A percentile compares a stretch with the other conserved stretches of the same genome.
These are phyloP conservation scores for Tamias sibiricus DNA, from an alignment of 2,113 vertebrate species.

Conservation along the genomic window DNA sequence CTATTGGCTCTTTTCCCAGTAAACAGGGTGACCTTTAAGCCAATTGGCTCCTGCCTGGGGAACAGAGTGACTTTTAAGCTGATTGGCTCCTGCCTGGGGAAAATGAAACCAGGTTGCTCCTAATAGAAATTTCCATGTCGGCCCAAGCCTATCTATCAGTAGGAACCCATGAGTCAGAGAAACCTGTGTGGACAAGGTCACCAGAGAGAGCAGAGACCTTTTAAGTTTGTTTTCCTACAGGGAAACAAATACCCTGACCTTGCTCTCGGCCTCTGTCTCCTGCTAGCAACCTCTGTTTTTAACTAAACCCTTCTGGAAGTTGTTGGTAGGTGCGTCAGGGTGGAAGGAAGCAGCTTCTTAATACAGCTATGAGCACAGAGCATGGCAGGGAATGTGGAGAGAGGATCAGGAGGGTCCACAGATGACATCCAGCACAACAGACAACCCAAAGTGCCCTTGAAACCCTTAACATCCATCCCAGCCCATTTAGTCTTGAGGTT, in stretches of 20 bases:
- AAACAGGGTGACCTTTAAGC: no score
- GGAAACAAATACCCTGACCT: neutral
- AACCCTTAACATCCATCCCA: neutral
- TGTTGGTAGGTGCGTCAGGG: neutral
- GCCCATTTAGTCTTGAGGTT: neutral
- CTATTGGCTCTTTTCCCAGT: no score
- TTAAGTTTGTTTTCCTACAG: neutral
- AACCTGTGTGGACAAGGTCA: neutral
- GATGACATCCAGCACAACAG: neutral
- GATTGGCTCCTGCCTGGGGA: no score
- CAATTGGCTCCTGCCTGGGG: no score
- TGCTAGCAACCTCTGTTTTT: neutral
- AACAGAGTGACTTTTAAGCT: no score
- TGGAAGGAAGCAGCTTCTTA: neutral
- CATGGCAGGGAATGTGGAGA: neutral
- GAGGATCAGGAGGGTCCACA: neutral
- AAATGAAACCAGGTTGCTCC: no score
- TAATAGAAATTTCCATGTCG: no score
- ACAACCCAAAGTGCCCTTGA: neutral
- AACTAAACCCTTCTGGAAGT: neutral
- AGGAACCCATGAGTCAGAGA: neutral
- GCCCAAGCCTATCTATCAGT: no score
- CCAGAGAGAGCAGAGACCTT: neutral
- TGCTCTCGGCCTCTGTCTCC: neutral
- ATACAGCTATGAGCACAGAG: neutral